Evolutionary conservation across 2,113 vertebrate species (phyloP).

Genomic region (Chloropsis hardwickii): DNA sequence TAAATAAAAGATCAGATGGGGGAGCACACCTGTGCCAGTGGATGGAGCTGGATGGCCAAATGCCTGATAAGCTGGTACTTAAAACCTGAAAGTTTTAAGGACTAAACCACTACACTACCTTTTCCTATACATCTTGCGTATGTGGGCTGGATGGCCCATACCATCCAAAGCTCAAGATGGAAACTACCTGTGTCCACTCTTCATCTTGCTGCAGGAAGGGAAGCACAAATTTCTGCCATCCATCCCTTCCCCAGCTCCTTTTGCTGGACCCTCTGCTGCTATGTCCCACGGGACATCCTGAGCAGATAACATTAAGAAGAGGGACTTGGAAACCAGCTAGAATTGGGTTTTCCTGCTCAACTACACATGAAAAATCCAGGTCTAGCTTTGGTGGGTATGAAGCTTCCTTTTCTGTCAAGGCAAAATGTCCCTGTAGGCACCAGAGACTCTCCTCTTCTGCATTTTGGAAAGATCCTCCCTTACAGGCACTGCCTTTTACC

Average conservation of each 20-base stretch:
- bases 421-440: background rate
- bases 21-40: rapidly evolving
- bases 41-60: background rate
- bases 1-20: background rate
- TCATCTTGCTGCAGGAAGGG: background rate
- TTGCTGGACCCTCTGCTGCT: background rate
- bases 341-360: background rate
- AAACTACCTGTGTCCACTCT: background rate
- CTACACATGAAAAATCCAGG: background rate
- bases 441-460: background rate
- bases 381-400: background rate
- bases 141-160: background rate
- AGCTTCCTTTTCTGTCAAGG: background rate
- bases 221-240: background rate
- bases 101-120: background rate
- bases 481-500: background rate
- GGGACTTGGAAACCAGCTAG: background rate
- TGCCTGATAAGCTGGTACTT: background rate
- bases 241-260: background rate
- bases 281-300: background rate
- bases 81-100: background rate
- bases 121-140: background rate
- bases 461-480: background rate
- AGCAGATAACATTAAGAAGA: background rate
- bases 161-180: background rate